A percentile compares a stretch with the other conserved stretches of the same genome.
phyloP scores from a whole-genome alignment of 2,888 invertebrate genomes.

The Fabriciana adippe region DNA sequence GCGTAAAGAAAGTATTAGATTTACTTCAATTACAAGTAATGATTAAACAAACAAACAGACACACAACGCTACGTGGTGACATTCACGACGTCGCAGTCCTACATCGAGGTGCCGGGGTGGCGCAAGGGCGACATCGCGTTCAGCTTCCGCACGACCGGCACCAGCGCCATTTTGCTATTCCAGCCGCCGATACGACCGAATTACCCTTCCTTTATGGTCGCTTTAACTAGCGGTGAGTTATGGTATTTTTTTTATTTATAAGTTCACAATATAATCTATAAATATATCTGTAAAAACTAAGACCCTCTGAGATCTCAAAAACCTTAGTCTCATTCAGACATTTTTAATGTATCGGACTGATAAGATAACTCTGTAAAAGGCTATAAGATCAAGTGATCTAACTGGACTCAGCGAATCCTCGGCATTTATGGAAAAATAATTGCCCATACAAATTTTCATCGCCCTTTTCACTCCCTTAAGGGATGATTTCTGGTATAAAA shows the following conservation, averaged over 20 bases:
- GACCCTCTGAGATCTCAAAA: too few species aligned
- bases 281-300: too few species aligned
- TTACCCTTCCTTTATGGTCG: conserved; percentile 96
- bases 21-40: neutral
- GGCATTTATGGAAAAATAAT: too few species aligned
- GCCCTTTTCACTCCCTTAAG: too few species aligned
- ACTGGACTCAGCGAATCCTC: too few species aligned
- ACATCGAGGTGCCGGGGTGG: conserved; percentile 97
- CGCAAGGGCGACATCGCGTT: conserved; percentile 95
- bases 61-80: conserved; percentile 96
- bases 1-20: too few species aligned
- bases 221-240: conserved; percentile 88
- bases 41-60: conserved; percentile 77
- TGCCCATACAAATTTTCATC: too few species aligned
- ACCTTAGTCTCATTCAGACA: too few species aligned
- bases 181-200: conserved; percentile 94
- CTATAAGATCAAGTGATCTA: too few species aligned
- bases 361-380: too few species aligned
- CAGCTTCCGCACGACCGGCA: conserved; percentile 95
- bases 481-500: too few species aligned
- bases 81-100: conserved; percentile 95
- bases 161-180: conserved; percentile 93
- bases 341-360: too few species aligned
- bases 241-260: neutral
- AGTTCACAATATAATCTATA: neutral